Evolutionary conservation across 2,113 vertebrate species (phyloP).

Genomic region (Ahaetulla prasina): DNA sequence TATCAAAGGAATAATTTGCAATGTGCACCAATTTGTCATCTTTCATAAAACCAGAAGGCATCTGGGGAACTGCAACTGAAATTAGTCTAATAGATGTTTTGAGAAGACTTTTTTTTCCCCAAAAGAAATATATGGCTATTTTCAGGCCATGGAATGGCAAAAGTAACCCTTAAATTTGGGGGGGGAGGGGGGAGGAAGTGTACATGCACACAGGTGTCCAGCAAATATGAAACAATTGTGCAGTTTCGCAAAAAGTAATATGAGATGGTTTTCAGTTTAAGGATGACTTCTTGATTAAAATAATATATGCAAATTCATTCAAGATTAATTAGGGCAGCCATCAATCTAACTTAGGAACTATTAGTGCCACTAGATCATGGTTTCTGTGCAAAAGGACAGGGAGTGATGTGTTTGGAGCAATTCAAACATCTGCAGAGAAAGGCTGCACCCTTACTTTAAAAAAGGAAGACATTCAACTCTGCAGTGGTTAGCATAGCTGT

Average conservation of each 20-base stretch:
- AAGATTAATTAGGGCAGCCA: neutral
- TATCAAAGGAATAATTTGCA: neutral
- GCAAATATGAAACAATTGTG: neutral
- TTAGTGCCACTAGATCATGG: neutral
- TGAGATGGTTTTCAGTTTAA: neutral
- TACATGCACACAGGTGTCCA: neutral
- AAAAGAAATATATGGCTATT: neutral
- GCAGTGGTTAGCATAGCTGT: neutral
- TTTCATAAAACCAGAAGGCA: neutral
- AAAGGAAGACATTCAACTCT: neutral
- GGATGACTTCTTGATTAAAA: neutral
- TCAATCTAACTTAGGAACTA: neutral
- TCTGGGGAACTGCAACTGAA: neutral
- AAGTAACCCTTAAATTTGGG: neutral
- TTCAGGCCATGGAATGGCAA: neutral
- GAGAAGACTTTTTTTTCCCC: neutral
- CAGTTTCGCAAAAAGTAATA: neutral
- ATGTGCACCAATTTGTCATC: neutral
- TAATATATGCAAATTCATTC: neutral
- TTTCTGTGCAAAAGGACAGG: neutral
- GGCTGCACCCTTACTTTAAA: neutral
- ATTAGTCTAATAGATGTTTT: neutral
- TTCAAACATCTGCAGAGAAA: neutral
- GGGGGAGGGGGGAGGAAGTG: rapidly evolving
- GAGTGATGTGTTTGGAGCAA: neutral